phyloP scores from a whole-genome alignment of 1,140 invertebrate species.

The Sitobion miscanthi region DNA sequence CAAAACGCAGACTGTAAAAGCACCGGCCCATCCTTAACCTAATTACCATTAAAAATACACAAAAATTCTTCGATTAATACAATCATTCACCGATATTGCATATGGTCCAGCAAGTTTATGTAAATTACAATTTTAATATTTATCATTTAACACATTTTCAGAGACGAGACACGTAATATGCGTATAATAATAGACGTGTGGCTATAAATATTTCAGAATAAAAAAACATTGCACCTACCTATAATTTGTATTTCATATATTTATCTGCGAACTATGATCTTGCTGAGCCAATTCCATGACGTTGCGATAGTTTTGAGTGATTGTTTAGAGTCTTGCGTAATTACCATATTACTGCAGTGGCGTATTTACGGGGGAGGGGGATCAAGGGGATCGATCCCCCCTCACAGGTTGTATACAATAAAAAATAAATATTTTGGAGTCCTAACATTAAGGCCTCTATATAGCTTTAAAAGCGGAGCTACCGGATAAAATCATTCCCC shows the following conservation, averaged over 20 bases:
- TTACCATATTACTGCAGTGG: no score
- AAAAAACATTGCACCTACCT: background rate
- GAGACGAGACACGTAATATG: background rate
- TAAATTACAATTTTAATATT: background rate
- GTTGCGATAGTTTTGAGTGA: background rate
- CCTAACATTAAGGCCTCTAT: no score
- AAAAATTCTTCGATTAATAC: no score
- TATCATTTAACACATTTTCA: background rate
- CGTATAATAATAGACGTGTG: background rate
- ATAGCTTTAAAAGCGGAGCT: no score
- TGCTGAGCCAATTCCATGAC: background rate
- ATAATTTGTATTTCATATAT: background rate
- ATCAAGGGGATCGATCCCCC: no score
- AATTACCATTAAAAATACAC: background rate
- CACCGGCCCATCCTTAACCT: background rate
- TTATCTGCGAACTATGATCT: background rate
- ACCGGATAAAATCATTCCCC: no score
- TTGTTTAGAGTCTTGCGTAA: background rate
- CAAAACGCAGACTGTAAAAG: background rate
- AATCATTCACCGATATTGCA: no score
- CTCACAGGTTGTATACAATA: no score
- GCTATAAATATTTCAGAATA: background rate
- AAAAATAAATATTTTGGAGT: no score
- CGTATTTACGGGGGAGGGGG: no score
- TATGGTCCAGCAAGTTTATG: no score